Base-by-base conservation (phyloP, 2,888 invertebrate genomes). In the Liposcelis brunnea region DNA sequence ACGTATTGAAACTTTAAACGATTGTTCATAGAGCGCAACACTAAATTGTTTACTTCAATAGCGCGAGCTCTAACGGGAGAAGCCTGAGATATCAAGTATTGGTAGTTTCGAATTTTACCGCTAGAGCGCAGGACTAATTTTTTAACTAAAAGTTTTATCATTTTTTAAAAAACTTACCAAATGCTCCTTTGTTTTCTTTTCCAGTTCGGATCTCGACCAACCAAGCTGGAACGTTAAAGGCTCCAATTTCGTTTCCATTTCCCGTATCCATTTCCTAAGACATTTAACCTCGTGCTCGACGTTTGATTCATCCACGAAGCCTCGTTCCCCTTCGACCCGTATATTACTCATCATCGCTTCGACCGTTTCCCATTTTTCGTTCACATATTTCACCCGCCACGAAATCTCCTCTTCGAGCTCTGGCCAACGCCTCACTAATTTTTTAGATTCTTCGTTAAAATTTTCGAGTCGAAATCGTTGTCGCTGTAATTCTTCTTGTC, bases 261-360 rank as follows among this genome's bases (percentile, higher is more conserved):
- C 79, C 56, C 82, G 79, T 53, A 91, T 69, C 90, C 90, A 91
- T 56, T 80, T 79, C 32, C 83, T 74, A 49, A 91, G 66, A 58
- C 80, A 78, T 48, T 75, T 75, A 42, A 85, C 68, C 63, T 85
- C 83, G 55, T 78, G 76, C 38, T 78, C 76, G 42, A 83, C 19
- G 10, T 16, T 31, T 8, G 21, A 43, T 49, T 31, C n/a, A 50
- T 50, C 52, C 42, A 47, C 42, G 45, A 49, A 48, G 6, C 46
- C 46, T 6, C 44, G 31, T 31, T 44, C 43, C 18, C 46, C 48
- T 8, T 48, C 37, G 18, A 35, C 49, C 26, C 21, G 48, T 44
- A 31, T 33, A 40, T 4, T 42, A 47, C 15, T 31, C 56, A 83
- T 72, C 54, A 77, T 72, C 55, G 76, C 68, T 52, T 80, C 76